Conservation (phyloP, 2,797 vertebrate species). For the Smutsia temminckii region DNA sequence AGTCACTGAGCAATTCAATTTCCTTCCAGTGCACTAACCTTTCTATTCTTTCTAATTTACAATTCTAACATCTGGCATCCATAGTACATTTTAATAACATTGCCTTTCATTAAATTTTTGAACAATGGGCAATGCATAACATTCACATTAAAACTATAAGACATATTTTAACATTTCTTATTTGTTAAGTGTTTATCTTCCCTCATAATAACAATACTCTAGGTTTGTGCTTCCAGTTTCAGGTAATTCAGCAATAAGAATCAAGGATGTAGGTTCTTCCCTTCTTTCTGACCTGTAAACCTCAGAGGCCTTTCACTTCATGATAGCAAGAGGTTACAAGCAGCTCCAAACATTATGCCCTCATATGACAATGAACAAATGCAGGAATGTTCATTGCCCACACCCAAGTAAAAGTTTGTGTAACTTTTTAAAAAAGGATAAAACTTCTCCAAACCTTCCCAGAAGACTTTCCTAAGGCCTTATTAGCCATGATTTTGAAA, state of each 20-base stretch:
- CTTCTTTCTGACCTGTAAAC: neutral
- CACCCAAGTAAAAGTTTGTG: neutral
- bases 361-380: neutral
- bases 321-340: neutral
- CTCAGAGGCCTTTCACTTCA: neutral
- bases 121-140: slow-evolving; percentile 16
- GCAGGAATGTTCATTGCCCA: neutral
- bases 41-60: slow-evolving; percentile 43
- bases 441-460: neutral
- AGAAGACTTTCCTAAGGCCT: neutral
- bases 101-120: neutral
- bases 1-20: slow-evolving; percentile 25
- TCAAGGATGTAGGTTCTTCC: neutral
- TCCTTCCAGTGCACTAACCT: neutral
- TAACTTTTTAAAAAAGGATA: neutral
- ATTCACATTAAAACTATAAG: neutral
- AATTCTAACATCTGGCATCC: slow-evolving; percentile 33
- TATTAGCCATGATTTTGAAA: neutral
- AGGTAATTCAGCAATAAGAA: neutral
- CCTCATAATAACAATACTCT: neutral
- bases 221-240: neutral
- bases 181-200: slow-evolving; percentile 36
- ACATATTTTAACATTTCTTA: neutral
- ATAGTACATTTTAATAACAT: slow-evolving; percentile 1
- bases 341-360: neutral